Conservation (phyloP, 2,113 vertebrate species). For the Aythya baeri region DNA sequence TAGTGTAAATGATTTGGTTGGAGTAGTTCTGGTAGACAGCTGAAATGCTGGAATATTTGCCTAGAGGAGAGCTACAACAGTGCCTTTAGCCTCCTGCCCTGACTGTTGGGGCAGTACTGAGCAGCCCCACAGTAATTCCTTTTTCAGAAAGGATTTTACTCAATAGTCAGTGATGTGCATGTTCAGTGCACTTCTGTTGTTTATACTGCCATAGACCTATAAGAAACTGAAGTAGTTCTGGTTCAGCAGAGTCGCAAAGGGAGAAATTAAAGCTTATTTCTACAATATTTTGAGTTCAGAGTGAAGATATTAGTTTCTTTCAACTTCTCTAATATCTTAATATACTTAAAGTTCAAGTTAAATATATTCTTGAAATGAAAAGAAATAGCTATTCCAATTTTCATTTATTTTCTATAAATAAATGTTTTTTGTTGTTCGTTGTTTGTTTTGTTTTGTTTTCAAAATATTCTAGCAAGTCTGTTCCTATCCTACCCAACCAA, state of each 20-base stretch:
- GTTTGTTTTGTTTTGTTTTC: background rate
- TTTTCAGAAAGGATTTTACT: background rate
- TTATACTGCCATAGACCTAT: background rate
- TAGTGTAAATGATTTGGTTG: background rate
- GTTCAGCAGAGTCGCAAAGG: background rate
- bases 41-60: background rate
- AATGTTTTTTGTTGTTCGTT: background rate
- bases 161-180: background rate
- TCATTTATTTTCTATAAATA: background rate
- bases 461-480: background rate
- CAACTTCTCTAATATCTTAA: background rate
- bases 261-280: background rate
- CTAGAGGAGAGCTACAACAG: background rate
- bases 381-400: background rate
- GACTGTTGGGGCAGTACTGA: background rate
- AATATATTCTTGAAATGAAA: background rate
- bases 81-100: background rate
- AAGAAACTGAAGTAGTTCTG: background rate
- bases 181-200: background rate
- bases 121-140: background rate
- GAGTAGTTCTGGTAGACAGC: background rate
- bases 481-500: background rate
- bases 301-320: background rate
- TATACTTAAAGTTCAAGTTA: background rate
- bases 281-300: background rate